Evolutionary conservation across 2,113 vertebrate genomes (phyloP), one percentile per base, ranked within the genome.

Genomic region (Etheostoma spectabile): DNA sequence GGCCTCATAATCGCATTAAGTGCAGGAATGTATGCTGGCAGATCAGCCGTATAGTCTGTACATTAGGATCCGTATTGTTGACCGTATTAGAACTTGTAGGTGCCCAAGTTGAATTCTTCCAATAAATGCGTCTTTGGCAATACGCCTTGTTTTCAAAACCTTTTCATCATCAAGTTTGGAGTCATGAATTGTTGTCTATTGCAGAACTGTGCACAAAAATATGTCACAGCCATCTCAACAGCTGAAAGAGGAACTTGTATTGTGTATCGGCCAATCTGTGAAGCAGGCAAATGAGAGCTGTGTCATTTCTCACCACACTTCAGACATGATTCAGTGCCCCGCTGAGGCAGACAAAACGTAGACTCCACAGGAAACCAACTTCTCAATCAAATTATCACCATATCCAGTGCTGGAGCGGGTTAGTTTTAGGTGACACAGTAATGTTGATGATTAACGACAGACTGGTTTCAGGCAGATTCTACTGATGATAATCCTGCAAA

Each of bases 1-100:
- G 65, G 76, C 46, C 71, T 85, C 80, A 80, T 93, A 93, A 93
- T 91, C 89, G n/a, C 79, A 89, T 93, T 92, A 93, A 71, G 71
- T 67, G 21, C 45, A 92, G 82, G 89, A 92, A 93, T 91, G 89
- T 87, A 75, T 67, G 68, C 72, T 79, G 80, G 80, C 49, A 86
- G 76, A 74, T 86, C 81, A 80, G 45, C 64, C 80, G 68, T 71
- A 70, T 19, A 24, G 35, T 68, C 27, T 56, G 69, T 84, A 80
- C 78, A 82, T 82, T 71, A 52, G 53, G 13, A 24, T 4, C 30
- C 30, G 35, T 52, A 52, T 77, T 61, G 73, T 61, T 59, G 60
- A 73, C 65, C 52, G 53, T 48, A 73, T 85, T 86, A 35, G 33
- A 86, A 21, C n/a, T n/a, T 35, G 22, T 45, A 21, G 22, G 24